A percentile compares a stretch with the other conserved stretches of the same genome.
Evolutionary conservation across 1,140 invertebrate species (phyloP).

Genomic region (Cydia strobilella): DNA sequence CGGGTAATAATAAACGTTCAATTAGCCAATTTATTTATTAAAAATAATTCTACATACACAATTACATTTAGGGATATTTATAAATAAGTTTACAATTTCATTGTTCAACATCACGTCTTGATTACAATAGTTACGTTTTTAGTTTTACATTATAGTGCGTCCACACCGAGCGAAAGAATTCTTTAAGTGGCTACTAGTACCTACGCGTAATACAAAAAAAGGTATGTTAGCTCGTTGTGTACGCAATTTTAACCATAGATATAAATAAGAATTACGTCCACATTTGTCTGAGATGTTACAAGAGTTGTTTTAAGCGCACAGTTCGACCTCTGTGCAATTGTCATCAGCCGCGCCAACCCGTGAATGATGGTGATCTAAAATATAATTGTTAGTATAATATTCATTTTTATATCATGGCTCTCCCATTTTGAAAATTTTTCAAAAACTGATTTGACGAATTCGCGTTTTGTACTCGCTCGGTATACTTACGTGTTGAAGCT

Average conservation of each 20-base stretch:
- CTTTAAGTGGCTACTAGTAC: too few relatives aligned
- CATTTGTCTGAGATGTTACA: background rate
- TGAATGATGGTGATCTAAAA: slow-evolving; percentile 73
- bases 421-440: too few relatives aligned
- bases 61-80: background rate
- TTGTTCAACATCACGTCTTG: background rate
- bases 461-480: too few relatives aligned
- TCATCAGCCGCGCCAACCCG: slow-evolving; percentile 71
- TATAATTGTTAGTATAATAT: background rate
- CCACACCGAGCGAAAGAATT: too few relatives aligned
- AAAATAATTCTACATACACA: background rate
- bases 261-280: too few relatives aligned
- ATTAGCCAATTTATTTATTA: background rate
- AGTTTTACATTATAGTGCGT: too few relatives aligned
- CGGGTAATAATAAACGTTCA: background rate
- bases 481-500: slow-evolving; percentile 67
- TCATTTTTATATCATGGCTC: too few relatives aligned
- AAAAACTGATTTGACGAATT: too few relatives aligned
- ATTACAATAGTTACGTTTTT: too few relatives aligned
- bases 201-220: too few relatives aligned
- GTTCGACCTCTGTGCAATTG: slow-evolving; percentile 42
- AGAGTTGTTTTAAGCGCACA: slow-evolving; percentile 32
- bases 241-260: too few relatives aligned
- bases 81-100: background rate
- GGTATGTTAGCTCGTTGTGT: too few relatives aligned